A percentile compares a stretch with the other conserved stretches of the same genome.
Conservation (phyloP, 2,113 vertebrate genomes). For the Melospiza georgiana region DNA sequence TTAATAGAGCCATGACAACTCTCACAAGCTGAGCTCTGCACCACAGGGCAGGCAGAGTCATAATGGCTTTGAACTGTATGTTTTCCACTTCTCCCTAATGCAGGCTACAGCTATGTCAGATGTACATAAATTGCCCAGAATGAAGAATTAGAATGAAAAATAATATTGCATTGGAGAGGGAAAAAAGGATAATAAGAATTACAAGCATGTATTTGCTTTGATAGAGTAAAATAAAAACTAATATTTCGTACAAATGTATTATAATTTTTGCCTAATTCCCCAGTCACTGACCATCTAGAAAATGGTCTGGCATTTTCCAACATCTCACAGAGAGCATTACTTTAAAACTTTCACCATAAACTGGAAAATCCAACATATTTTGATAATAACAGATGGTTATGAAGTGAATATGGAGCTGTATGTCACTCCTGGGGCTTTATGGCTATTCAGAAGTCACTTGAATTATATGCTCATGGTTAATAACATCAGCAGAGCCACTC, state of each 20-base stretch:
- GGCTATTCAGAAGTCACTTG: conserved; percentile 35
- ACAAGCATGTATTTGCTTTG: not conserved
- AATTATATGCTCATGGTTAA: not conserved
- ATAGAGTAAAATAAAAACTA: not conserved
- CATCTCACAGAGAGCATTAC: not conserved
- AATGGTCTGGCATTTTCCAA: not conserved
- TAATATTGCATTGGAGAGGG: not conserved
- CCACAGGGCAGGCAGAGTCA: not conserved
- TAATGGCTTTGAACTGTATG: not conserved
- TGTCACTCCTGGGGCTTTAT: conserved; percentile 23
- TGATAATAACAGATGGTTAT: conserved; percentile 42
- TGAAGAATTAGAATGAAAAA: not conserved
- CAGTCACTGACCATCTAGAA: not conserved
- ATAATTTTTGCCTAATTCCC: not conserved
- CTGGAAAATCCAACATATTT: not conserved
- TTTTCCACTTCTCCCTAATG: not conserved
- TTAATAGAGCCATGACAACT: not conserved
- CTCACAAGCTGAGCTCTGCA: not conserved
- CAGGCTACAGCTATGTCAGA: not conserved
- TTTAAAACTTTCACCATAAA: conserved; percentile 6
- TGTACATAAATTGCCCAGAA: not conserved
- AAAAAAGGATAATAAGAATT: not conserved
- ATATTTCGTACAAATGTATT: not conserved
- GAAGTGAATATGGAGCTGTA: not conserved
- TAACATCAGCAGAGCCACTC: conserved; percentile 43